These are phyloP conservation scores for Mormyrus proboscirostris DNA, from an alignment of 2,797 vertebrate species.

Conservation along the genomic window DNA sequence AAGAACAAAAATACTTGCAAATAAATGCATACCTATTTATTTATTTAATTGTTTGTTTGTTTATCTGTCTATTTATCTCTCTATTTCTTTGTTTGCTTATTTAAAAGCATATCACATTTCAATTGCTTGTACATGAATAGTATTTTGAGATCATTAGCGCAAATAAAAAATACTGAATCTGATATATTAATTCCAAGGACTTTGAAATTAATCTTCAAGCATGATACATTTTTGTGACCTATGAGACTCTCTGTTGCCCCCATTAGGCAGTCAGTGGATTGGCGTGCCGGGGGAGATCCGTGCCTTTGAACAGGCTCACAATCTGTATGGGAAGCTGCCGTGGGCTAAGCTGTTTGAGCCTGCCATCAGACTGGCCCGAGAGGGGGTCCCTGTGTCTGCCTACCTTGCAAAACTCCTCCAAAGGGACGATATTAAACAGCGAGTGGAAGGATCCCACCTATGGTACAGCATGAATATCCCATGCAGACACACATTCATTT, in stretches of 20 bases:
- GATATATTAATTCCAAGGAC: neutral
- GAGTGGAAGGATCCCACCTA: neutral
- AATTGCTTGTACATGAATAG: neutral
- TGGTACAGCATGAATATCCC: neutral
- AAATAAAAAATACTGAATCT: neutral
- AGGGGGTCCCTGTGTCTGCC: neutral
- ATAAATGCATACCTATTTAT: neutral
- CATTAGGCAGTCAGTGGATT: slow-evolving; percentile 63
- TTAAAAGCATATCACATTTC: neutral
- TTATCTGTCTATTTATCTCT: neutral
- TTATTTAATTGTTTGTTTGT: neutral
- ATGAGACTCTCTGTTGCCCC: neutral
- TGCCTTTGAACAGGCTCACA: slow-evolving; percentile 73
- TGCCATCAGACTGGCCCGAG: slow-evolving; percentile 55
- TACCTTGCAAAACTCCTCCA: neutral
- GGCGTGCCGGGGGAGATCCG: slow-evolving; percentile 85
- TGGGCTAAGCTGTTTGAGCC: slow-evolving; percentile 61
- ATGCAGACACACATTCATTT: neutral
- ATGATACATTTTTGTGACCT: neutral
- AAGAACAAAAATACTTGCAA: neutral
- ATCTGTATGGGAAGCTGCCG: slow-evolving; percentile 67
- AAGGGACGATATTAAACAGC: neutral
- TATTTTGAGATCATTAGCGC: neutral
- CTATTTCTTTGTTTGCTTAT: neutral
- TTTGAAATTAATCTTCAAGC: neutral